These are phyloP conservation scores for Drosophila malerkotliana DNA, from an alignment of 1,140 invertebrate species.

Conservation along the genomic window DNA sequence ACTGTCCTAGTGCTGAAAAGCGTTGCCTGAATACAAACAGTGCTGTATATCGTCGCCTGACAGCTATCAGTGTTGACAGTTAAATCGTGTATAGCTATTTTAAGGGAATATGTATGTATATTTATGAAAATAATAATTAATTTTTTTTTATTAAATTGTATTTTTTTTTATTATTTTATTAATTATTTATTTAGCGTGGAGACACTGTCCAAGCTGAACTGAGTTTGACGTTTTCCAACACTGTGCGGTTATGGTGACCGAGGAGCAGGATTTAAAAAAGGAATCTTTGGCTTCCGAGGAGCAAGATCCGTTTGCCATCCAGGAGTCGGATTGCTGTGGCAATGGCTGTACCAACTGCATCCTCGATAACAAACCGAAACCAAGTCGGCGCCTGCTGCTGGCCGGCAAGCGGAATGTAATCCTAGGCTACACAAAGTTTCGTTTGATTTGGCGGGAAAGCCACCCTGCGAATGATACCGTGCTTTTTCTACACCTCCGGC, in stretches of 20 bases:
- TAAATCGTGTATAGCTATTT: neutral
- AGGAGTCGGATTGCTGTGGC: conserved; percentile 71
- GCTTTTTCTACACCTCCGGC: conserved; percentile 58
- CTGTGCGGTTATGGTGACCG: conserved; percentile 7
- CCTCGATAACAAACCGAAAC: conserved; percentile 59
- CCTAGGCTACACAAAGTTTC: conserved; percentile 51
- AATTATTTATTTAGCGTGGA: conserved; percentile 28
- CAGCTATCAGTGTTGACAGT: neutral
- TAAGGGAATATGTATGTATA: neutral
- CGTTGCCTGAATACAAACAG: neutral
- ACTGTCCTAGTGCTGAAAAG: neutral
- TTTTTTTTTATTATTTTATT: conserved; percentile 1
- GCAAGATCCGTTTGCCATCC: conserved; percentile 14
- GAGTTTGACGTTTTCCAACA: neutral
- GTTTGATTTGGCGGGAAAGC: conserved; percentile 35
- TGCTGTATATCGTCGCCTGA: neutral
- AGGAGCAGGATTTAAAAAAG: conserved; percentile 1
- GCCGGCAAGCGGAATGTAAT: conserved; percentile 65
- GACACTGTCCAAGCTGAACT: neutral
- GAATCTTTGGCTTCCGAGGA: conserved; percentile 4
- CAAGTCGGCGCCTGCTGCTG: conserved; percentile 44
- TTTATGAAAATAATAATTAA: neutral
- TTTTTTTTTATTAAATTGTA: no score
- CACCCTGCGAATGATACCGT: conserved; percentile 33
- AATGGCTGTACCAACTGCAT: conserved; percentile 82